Evolutionary conservation across 2,113 vertebrate genomes (phyloP).

Genomic region (Lagenorhynchus albirostris): DNA sequence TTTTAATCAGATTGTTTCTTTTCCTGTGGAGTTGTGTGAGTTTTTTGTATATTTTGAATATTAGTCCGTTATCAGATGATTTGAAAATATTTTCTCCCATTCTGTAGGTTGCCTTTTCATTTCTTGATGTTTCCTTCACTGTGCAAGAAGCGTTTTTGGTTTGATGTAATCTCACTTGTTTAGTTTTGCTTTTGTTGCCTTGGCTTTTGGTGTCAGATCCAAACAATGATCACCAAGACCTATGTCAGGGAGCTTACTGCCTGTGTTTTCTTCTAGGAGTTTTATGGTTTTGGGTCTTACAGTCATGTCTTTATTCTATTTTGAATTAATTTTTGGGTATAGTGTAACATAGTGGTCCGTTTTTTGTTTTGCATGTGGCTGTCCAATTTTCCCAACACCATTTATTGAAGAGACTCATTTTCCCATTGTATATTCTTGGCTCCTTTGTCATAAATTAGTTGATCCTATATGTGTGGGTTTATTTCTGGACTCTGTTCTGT

Average conservation of each 20-base stretch:
- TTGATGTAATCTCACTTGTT: background rate
- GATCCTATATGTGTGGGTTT: background rate
- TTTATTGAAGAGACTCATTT: background rate
- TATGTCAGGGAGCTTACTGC: background rate
- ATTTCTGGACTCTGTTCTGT: background rate
- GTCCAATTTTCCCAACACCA: too few species aligned
- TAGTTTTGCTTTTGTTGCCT: background rate
- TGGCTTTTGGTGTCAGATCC: background rate
- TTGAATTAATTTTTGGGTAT: too few species aligned
- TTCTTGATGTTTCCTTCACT: background rate
- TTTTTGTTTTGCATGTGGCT: too few species aligned
- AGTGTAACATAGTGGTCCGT: too few species aligned
- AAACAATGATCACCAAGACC: background rate
- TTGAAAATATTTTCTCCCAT: too few species aligned
- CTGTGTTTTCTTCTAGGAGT: too few species aligned
- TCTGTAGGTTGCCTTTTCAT: background rate
- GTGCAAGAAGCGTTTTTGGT: background rate
- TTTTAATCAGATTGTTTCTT: too few species aligned
- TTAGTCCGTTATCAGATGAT: too few species aligned
- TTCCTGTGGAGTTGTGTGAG: too few species aligned
- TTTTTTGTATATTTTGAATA: too few species aligned
- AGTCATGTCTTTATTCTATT: too few species aligned
- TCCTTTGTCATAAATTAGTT: background rate
- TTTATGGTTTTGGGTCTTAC: too few species aligned
- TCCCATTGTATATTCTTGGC: background rate